Evolutionary conservation across 2,888 invertebrate genomes (phyloP).

Genomic region (Silvanus unidentatus): DNA sequence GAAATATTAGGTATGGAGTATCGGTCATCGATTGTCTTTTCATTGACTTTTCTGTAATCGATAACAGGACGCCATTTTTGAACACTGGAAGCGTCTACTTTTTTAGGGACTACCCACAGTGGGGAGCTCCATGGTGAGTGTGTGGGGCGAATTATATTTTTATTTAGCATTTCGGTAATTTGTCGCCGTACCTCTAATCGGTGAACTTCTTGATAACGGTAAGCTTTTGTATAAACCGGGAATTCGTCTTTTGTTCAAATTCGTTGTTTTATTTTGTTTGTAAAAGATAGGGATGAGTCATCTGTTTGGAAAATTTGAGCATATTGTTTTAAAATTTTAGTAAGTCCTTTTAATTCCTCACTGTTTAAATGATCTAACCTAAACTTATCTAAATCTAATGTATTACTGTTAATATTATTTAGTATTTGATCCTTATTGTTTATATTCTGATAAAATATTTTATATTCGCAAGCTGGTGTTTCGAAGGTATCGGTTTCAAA

Average conservation of each 20-base stretch:
- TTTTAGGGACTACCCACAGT: constrained; percentile 23
- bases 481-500: too few species aligned
- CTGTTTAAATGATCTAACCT: constrained; percentile 20
- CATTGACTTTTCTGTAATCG: constrained; percentile 24
- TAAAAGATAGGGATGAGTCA: constrained; percentile 22
- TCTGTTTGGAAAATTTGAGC: constrained; percentile 23
- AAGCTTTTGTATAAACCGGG: constrained; percentile 16
- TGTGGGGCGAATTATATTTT: constrained; percentile 18
- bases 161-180: constrained; percentile 18
- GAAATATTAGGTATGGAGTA: constrained; percentile 22
- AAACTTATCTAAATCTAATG: too few species aligned
- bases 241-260: constrained; percentile 27
- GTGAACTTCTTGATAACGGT: constrained; percentile 23
- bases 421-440: too few species aligned
- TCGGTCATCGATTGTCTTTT: constrained; percentile 20
- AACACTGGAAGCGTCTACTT: constrained; percentile 19
- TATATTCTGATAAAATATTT: too few species aligned
- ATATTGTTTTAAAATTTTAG: constrained; percentile 18
- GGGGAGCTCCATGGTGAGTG: constrained; percentile 20
- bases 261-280: constrained; percentile 26
- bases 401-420: too few species aligned
- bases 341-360: constrained; percentile 21
- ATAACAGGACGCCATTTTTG: constrained; percentile 22
- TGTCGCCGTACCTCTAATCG: constrained; percentile 22
- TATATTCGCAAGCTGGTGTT: too few species aligned